Conservation (phyloP, 2,113 vertebrate species). For the Plecturocebus donacophilus region DNA sequence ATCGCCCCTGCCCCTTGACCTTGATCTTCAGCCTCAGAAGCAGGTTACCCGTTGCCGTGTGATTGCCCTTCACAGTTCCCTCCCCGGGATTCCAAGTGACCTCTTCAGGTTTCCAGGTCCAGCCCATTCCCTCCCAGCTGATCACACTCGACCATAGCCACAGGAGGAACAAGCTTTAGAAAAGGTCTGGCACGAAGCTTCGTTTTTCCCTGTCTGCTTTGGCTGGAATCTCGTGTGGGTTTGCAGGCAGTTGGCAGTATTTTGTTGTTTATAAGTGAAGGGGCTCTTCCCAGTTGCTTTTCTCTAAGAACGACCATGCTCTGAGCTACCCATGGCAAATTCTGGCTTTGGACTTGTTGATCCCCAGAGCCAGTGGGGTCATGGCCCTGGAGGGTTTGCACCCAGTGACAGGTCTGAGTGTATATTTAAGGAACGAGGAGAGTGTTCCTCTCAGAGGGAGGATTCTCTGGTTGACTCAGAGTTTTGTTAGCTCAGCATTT, state of each 20-base stretch:
- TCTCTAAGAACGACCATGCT: not conserved
- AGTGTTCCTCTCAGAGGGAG: not conserved
- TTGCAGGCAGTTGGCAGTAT: not conserved
- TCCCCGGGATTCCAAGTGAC: not conserved
- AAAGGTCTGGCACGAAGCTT: not conserved
- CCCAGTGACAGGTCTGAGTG: not conserved
- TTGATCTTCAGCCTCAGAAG: not conserved
- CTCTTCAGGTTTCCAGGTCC: not conserved
- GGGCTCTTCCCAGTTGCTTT: not conserved
- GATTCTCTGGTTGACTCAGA: not conserved
- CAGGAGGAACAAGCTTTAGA: not conserved
- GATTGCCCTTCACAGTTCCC: not conserved
- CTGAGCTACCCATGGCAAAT: not conserved
- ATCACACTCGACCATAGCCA: not conserved
- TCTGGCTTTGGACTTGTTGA: not conserved
- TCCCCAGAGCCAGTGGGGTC: not conserved
- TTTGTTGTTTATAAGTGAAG: not conserved
- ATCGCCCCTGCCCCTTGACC: constrained; percentile 54
- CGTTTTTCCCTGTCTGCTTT: not conserved
- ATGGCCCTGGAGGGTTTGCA: not conserved
- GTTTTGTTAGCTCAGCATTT: not conserved
- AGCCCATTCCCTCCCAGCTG: not conserved
- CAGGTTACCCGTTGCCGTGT: not conserved
- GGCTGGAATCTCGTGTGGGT: not conserved
- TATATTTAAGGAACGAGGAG: not conserved